Percentiles rank a stretch among this genome's conserved stretches.
These are phyloP conservation scores for Melipona bicolor DNA, from an alignment of 2,888 invertebrate genomes.

Conservation along the genomic window DNA sequence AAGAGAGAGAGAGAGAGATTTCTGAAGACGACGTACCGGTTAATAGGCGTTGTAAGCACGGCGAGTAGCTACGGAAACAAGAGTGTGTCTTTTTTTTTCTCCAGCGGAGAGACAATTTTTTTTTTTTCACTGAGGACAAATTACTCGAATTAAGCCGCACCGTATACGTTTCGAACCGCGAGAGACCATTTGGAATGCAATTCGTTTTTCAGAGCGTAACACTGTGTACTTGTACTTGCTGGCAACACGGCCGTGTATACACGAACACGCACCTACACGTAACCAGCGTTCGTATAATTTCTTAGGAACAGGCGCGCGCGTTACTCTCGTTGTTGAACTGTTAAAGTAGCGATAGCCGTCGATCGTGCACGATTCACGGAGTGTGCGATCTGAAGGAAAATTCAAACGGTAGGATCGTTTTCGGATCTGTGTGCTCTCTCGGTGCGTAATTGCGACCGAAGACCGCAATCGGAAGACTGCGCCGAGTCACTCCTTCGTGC, in stretches of 20 bases:
- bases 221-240: neutral
- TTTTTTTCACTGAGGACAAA: slow-evolving; percentile 34
- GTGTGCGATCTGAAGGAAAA: neutral
- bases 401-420: neutral
- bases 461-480: too few relatives aligned
- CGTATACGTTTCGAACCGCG: slow-evolving; percentile 14
- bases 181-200: slow-evolving; percentile 42
- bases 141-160: neutral
- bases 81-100: slow-evolving; percentile 9
- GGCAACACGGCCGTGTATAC: neutral
- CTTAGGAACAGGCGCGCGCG: too few relatives aligned
- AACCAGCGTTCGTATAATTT: too few relatives aligned
- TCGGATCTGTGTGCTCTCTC: too few relatives aligned
- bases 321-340: too few relatives aligned
- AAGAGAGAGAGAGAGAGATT: neutral
- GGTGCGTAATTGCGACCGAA: too few relatives aligned
- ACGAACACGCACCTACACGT: slow-evolving; percentile 3
- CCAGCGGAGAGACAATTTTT: slow-evolving; percentile 36
- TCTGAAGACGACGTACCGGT: neutral
- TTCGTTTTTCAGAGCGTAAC: slow-evolving; percentile 45
- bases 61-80: slow-evolving; percentile 8
- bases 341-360: neutral
- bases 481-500: neutral
- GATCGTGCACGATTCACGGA: slow-evolving; percentile 35
- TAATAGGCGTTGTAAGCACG: neutral